Evolutionary conservation across 1,140 invertebrate genomes (phyloP), one percentile per base, ranked within the genome.

Genomic region (Drosophila rufa): DNA sequence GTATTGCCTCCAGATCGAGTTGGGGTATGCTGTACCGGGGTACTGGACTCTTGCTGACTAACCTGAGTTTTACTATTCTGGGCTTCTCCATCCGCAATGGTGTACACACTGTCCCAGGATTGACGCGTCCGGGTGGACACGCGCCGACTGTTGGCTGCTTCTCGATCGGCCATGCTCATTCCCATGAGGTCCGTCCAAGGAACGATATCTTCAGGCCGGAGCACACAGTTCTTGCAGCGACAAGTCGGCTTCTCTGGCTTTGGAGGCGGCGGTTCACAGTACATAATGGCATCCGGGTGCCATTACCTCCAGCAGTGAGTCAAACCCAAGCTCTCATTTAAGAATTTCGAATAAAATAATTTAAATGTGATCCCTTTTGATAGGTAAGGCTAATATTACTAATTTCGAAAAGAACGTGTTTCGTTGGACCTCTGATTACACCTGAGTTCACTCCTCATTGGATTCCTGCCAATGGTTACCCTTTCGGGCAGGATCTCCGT

Each of bases 181-280:
- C 17, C 33, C 46, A 40, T 27, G 27, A n/a, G 19, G 11, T 53
- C 38, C 3, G 48, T 33, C 47, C 42, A 47, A 12, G 65, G 65
- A 22, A 48, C 8, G 9, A 19, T 17, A 30, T 48, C 65, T 8
- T 45, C 14, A 4, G 17, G 4, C 2, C 59, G 33, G 4, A 65
- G 65, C 0, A 65, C 17, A 40, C 59, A 65, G 60, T 67, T 64
- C 17, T 67, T 62, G 45, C 59, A 67, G 11, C 65, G 33, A 33
- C 65, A 62, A 25, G 22, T 3, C 5, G 14, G 22, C 25, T 33
- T 33, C 5, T 36, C 30, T 45, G 42, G 43, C 11, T 47, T 17
- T 3, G 36, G 25, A 7, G 36, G 5, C 12, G 12, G 22, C 12
- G 12, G 0, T 9, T 67, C 59, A 48, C 65, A 67, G 59, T 30